Conservation (phyloP, 1,140 invertebrate species). For the Cyphomyrmex costatus region DNA sequence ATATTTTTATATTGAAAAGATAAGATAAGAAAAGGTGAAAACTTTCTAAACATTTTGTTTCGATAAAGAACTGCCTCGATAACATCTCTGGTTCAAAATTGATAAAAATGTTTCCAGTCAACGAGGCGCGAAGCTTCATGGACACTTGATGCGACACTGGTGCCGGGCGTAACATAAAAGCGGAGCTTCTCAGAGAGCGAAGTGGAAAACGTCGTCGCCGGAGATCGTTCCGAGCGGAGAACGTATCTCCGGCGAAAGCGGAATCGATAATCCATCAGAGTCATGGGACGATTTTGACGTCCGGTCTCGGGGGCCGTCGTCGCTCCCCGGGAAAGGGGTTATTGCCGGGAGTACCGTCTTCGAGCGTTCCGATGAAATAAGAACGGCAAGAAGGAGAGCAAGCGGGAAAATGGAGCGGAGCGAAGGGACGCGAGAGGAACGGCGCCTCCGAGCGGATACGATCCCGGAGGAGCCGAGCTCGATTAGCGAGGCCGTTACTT, state of each 20-base stretch:
- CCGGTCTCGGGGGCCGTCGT: conserved; percentile 39
- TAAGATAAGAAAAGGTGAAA: not conserved
- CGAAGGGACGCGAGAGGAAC: conserved; percentile 32
- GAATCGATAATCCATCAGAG: conserved; percentile 63
- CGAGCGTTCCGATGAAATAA: conserved; percentile 37
- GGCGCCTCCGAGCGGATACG: conserved; percentile 50
- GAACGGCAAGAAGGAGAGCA: conserved; percentile 10
- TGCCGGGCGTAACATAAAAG: conserved; percentile 36
- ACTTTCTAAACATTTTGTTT: not conserved
- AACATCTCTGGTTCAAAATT: conserved; percentile 25
- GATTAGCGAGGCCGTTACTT: conserved; percentile 75
- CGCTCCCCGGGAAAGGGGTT: conserved; percentile 42
- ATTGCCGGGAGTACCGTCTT: conserved; percentile 34
- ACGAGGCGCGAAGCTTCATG: conserved; percentile 32
- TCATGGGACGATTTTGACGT: conserved; percentile 62
- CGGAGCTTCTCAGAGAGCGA: conserved; percentile 33
- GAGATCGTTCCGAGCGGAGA: conserved; percentile 31
- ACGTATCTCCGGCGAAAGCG: conserved; percentile 43
- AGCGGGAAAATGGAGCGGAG: too few relatives aligned
- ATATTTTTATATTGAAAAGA: not conserved
- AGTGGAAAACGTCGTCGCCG: conserved; percentile 59
- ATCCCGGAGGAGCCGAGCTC: conserved; percentile 72
- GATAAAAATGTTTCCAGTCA: conserved; percentile 37
- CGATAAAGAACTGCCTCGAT: conserved; percentile 9
- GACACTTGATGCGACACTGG: conserved; percentile 22